Conservation (phyloP, 2,888 invertebrate genomes). For the Azorinus chamasolen region DNA sequence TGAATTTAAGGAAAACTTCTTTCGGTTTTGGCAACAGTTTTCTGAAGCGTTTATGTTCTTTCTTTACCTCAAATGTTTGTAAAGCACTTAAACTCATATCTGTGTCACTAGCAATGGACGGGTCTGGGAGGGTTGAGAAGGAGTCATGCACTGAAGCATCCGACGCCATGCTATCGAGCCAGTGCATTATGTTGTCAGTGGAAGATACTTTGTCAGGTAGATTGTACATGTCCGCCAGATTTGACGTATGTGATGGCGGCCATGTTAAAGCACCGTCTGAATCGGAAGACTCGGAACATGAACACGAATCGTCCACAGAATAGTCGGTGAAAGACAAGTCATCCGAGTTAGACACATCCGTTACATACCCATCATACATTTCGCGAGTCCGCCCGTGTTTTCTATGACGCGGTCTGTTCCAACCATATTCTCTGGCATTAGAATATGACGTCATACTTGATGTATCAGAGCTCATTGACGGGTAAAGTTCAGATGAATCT, state of each 20-base stretch:
- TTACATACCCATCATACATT: slow-evolving; percentile 53
- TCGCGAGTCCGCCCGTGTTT: slow-evolving; percentile 13
- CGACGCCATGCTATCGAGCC: slow-evolving; percentile 64
- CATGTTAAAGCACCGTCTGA: slow-evolving; percentile 69
- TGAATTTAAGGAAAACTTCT: slow-evolving; percentile 57
- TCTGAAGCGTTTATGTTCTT: slow-evolving; percentile 50
- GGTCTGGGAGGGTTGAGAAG: slow-evolving; percentile 48
- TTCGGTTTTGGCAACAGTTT: slow-evolving; percentile 60
- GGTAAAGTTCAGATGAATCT: slow-evolving; percentile 62
- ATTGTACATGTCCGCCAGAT: slow-evolving; percentile 61
- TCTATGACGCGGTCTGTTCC: slow-evolving; percentile 19
- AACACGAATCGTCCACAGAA: slow-evolving; percentile 55
- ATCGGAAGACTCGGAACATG: slow-evolving; percentile 61
- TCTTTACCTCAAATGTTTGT: slow-evolving; percentile 59
- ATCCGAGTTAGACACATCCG: slow-evolving; percentile 69
- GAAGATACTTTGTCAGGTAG: slow-evolving; percentile 67
- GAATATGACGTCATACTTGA: slow-evolving; percentile 54
- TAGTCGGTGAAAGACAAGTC: slow-evolving; percentile 60
- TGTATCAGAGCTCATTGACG: slow-evolving; percentile 53
- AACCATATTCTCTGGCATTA: slow-evolving; percentile 25
- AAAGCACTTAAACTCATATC: slow-evolving; percentile 61
- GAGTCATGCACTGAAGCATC: slow-evolving; percentile 44
- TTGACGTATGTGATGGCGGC: slow-evolving; percentile 69
- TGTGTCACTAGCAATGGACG: slow-evolving; percentile 48
- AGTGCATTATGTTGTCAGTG: slow-evolving; percentile 67